Conservation (phyloP, 2,888 invertebrate species). For the Laothoe populi region DNA sequence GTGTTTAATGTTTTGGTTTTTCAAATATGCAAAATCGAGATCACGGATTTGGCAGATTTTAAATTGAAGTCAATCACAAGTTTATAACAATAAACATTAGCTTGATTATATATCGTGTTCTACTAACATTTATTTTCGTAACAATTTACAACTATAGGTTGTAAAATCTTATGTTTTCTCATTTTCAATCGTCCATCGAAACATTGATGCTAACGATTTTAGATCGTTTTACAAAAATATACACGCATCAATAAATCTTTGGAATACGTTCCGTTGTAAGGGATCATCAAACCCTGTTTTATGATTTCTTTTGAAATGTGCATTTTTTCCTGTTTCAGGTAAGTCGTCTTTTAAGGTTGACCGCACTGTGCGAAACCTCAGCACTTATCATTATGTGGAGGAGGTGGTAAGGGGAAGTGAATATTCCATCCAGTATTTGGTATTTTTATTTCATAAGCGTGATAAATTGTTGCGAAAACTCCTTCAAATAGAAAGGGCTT, state of each 20-base stretch:
- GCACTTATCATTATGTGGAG: neutral
- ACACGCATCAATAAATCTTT: slow-evolving; percentile 32
- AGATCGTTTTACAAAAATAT: slow-evolving; percentile 2
- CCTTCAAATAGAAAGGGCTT: too few relatives aligned
- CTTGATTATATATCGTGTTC: slow-evolving; percentile 13
- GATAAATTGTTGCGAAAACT: too few relatives aligned
- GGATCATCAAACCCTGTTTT: slow-evolving; percentile 43
- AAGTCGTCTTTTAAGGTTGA: slow-evolving; percentile 35
- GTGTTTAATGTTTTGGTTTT: neutral
- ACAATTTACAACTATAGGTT: neutral
- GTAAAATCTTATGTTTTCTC: neutral
- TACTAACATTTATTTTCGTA: slow-evolving; percentile 18
- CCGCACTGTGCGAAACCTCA: neutral
- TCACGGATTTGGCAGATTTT: neutral
- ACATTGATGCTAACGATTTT: slow-evolving; percentile 5
- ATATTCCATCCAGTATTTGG: too few relatives aligned
- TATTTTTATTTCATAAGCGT: too few relatives aligned
- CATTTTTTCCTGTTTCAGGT: slow-evolving; percentile 45
- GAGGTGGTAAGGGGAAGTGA: neutral
- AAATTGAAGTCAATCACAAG: slow-evolving; percentile 3
- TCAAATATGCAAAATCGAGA: neutral
- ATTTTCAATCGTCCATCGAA: neutral
- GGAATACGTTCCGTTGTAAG: slow-evolving; percentile 32
- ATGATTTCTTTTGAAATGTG: slow-evolving; percentile 40
- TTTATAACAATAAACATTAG: neutral